phyloP scores from a whole-genome alignment of 2,888 invertebrate genomes.

The Frankliniella intonsa region DNA sequence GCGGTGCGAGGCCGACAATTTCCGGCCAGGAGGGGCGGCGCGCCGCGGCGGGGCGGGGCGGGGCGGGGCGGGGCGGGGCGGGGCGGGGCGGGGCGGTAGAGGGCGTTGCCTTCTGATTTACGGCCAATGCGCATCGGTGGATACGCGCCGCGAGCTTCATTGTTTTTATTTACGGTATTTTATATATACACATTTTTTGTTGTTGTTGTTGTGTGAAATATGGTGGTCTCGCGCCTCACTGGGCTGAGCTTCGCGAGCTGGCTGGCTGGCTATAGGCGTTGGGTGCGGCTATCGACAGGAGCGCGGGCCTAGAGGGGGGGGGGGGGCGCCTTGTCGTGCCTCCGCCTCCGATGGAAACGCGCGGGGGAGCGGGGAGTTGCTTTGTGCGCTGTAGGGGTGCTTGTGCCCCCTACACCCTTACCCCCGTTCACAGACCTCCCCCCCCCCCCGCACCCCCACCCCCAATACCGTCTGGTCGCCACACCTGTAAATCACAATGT shows the following conservation, averaged over 20 bases:
- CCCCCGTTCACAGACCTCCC: too few species aligned
- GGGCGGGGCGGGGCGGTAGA: too few species aligned
- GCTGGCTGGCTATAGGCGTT: not conserved
- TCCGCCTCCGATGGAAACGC: not conserved
- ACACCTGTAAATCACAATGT: conserved; percentile 6
- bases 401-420: not conserved
- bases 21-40: not conserved
- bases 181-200: not conserved
- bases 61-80: too few species aligned
- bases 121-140: conserved; percentile 23
- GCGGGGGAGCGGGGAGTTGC: not conserved
- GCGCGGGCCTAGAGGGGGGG: not conserved
- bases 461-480: not conserved
- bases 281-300: not conserved
- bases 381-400: not conserved
- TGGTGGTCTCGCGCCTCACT: not conserved
- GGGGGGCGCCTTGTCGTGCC: not conserved
- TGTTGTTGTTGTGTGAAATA: conserved; percentile 6
- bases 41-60: too few species aligned
- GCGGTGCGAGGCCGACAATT: conserved; percentile 7
- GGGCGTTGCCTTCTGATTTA: conserved; percentile 24
- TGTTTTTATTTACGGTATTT: conserved; percentile 6
- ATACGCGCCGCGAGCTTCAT: conserved; percentile 6
- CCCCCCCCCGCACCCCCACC: too few species aligned
- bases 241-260: not conserved